Base-by-base conservation (phyloP, 2,797 vertebrate genomes). In the Xiphorhynchus erythropygius region DNA sequence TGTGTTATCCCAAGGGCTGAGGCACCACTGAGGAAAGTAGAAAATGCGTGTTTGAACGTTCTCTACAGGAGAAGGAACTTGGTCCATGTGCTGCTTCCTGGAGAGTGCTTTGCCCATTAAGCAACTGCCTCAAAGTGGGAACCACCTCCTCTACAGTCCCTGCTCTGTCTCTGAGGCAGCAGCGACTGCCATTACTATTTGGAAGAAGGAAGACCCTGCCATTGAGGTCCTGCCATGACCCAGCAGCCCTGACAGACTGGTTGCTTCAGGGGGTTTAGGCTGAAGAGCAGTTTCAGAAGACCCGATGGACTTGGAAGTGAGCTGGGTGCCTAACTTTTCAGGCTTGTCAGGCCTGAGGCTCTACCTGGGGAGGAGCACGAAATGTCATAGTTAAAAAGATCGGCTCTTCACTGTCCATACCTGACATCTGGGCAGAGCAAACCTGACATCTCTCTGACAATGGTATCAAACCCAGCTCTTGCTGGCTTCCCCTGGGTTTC, bases 101-200 rank as follows among this genome's bases (percentile, higher is more conserved):
- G 8, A 53, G 63, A 69, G 53, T 33, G 46, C 24, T 82, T 35
- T 67, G 27, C 28, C 27, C 39, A 41, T 13, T 9, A 16, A 19
- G 12, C 39, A 56, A 7, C 46, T 46, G 79, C 60, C 74, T 70
- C 8, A 3, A 49, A 53, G 46, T 9, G 50, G 49, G 49, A 83
- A 37, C 27, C 57, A 47, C 11, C 10, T 74, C 79, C 39, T 39
- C 49, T 42, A 1, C 41, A 23, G 75, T 5, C 32, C 56, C 49
- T 12, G 52, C 35, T 76, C 27, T 41, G 27, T 19, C 81, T 64
- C 82, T 0, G 0, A 74, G 62, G 64, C 44, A 33, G 37, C 16
- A 37, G 23, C 0, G 0, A 28, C 62, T 50, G 5, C 65, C 0
- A 0, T n/a, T 35, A 7, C 47, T 32, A 67, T 57, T 60, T 35